Base-by-base conservation (phyloP, 2,113 vertebrate genomes). In the Calidris pugnax region DNA sequence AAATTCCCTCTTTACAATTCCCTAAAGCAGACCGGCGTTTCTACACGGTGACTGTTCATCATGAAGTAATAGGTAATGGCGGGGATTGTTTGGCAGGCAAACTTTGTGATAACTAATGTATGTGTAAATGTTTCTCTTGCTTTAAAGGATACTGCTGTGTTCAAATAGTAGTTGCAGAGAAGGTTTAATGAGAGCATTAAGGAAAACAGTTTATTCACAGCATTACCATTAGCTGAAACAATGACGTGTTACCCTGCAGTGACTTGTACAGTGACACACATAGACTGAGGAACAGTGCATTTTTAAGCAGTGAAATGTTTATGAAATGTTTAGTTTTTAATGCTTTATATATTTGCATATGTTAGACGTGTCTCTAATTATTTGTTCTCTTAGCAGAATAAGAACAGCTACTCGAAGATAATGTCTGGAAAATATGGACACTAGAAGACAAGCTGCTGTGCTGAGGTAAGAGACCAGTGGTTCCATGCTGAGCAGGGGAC, bases 401-500 rank as follows among this genome's bases (percentile, higher is more conserved):
- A 84, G 71, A 66, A 2, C 59, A 53, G 48, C 72, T 68, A 35
- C 32, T 53, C 84, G 63, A 81, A 51, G 48, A 60, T 30, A 56
- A 67, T 2, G 9, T 26, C 87, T 89, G 67, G 45, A 47, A 63
- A 66, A 55, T 66, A 0, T 27, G 64, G 63, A 59, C 30, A 18
- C 32, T 13, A 57, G 85, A 48, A 79, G 37, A 27, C 14, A 37
- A 59, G 67, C 0, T 74, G 83, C 50, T 72, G 41, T 53, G 48
- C 47, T 71, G 85, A n/a, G 53, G 33, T 60, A 39, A 63, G 64
- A 32, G 53, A 66, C 47, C 56, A 41, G n/a, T 27, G 12, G 4
- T 2, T 2, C 24, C 39, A 28, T 47, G 5, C 7, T 5, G 37
- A 74, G 6, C 32, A 8, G 0, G 13, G 64, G 41, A 10, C 7